These are phyloP conservation scores for Sus cebifrons DNA, from an alignment of 2,797 vertebrate species.

Conservation along the genomic window DNA sequence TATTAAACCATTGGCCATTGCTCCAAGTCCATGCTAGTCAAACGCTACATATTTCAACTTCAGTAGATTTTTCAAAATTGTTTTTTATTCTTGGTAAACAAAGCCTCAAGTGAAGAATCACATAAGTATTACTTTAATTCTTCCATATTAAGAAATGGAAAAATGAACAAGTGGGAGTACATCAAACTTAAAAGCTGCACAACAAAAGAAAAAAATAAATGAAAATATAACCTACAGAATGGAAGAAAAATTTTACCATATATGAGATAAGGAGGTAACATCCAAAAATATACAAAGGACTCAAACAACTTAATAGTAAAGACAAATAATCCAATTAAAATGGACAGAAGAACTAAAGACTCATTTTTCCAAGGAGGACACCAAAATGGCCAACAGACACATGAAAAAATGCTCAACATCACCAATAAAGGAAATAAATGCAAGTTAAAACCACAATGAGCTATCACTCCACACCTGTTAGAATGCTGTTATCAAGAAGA, in stretches of 20 bases:
- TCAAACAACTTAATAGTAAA: slow-evolving; percentile 2
- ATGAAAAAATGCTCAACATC: not conserved
- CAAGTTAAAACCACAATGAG: not conserved
- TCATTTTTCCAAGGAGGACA: not conserved
- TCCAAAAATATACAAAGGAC: not conserved
- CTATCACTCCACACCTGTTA: not conserved
- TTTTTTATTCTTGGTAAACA: not conserved
- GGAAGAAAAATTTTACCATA: not conserved
- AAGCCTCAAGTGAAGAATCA: slow-evolving; percentile 50
- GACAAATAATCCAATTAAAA: not conserved
- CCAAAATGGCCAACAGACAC: not conserved
- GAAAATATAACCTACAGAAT: not conserved
- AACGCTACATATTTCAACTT: not conserved
- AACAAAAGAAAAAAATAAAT: not conserved
- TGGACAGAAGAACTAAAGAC: not conserved
- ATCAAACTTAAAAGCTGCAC: not conserved
- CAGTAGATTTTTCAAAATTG: not conserved
- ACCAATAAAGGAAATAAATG: not conserved
- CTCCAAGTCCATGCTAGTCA: slow-evolving; percentile 13
- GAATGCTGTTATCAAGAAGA: not conserved
- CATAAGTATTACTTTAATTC: not conserved
- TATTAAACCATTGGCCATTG: not conserved
- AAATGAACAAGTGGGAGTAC: not conserved
- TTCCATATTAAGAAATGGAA: not conserved
- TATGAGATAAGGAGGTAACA: not conserved